Evolutionary conservation across 1,140 invertebrate species (phyloP).

Genomic region (Drosophila asahinai): DNA sequence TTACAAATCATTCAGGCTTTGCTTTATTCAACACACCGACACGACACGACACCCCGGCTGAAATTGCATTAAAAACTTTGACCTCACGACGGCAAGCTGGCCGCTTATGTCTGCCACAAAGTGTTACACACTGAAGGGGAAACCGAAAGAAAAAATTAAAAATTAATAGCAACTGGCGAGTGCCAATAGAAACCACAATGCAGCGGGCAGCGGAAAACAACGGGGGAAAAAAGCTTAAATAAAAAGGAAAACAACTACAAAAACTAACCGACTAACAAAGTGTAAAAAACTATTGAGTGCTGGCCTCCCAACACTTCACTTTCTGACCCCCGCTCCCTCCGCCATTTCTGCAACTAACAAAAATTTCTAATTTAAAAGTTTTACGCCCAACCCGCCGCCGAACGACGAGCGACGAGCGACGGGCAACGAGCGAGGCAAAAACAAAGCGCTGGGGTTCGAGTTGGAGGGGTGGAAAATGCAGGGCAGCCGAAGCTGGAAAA

Average conservation of each 20-base stretch:
- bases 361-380: conserved; percentile 84
- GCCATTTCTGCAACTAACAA: conserved; percentile 61
- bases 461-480: conserved; percentile 29
- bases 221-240: conserved; percentile 11
- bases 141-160: conserved; percentile 67
- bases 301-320: conserved; percentile 57
- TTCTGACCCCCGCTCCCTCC: conserved; percentile 12
- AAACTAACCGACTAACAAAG: conserved; percentile 81
- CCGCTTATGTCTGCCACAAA: conserved; percentile 63
- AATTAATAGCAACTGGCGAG: conserved; percentile 82
- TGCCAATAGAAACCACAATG: conserved; percentile 78
- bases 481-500: conserved; percentile 76
- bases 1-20: conserved; percentile 29
- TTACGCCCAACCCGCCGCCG: conserved; percentile 72
- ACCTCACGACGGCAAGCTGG: conserved; percentile 38
- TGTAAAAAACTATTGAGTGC: conserved; percentile 82
- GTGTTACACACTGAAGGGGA: conserved; percentile 17
- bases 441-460: conserved; percentile 27
- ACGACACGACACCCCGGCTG: conserved; percentile 3
- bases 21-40: conserved; percentile 25
- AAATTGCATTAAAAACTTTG: conserved; percentile 79
- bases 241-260: conserved; percentile 39
- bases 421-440: conserved; percentile 48
- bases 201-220: conserved; percentile 46
- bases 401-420: conserved; percentile 11